These are phyloP conservation scores for Eulemur coronatus DNA, from an alignment of 2,797 vertebrate species.

Conservation along the genomic window DNA sequence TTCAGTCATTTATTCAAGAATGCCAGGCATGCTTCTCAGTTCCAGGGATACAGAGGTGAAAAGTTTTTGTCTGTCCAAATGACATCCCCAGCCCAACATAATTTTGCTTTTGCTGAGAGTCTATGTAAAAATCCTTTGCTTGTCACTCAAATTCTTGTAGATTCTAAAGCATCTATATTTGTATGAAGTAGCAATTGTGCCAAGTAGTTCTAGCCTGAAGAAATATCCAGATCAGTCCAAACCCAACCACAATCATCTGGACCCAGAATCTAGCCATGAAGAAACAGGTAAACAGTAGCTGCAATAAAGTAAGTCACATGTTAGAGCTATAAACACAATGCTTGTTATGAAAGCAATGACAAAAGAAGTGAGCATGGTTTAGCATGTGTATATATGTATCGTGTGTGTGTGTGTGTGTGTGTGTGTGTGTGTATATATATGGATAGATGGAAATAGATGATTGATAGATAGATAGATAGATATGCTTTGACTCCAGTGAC, in stretches of 20 bases:
- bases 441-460: not conserved
- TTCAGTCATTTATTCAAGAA: not conserved
- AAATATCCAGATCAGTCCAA: not conserved
- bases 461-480: not conserved
- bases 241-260: not conserved
- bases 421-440: not conserved
- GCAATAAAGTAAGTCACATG: not conserved
- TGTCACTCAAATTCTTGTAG: not conserved
- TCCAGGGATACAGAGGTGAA: not conserved
- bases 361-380: not conserved
- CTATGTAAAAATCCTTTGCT: not conserved
- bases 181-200: not conserved
- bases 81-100: not conserved
- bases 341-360: not conserved
- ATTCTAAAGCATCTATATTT: conserved; percentile 7
- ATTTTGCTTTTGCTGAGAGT: not conserved
- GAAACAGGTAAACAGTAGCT: not conserved
- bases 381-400: not conserved
- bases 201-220: not conserved
- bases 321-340: not conserved
- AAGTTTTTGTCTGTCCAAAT: not conserved
- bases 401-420: not conserved
- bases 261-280: not conserved
- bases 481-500: not conserved
- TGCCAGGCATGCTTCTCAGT: not conserved